phyloP scores from a whole-genome alignment of 2,797 vertebrate species.

The Liasis olivaceus region DNA sequence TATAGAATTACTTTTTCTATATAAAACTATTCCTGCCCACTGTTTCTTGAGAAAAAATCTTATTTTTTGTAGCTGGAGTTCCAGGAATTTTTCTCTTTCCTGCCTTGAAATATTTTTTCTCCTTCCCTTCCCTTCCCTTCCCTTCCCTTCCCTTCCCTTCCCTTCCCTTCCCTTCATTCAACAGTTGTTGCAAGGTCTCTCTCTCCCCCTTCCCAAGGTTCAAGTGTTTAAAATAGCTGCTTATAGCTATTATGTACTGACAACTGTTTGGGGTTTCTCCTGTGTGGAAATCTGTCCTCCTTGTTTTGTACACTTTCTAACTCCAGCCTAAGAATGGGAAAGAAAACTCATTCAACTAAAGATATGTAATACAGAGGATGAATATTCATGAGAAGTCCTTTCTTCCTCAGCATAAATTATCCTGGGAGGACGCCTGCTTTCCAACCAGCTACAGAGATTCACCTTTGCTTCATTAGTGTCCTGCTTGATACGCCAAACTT shows the following conservation, averaged over 20 bases:
- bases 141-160: not conserved
- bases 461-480: conserved; percentile 30
- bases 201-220: not conserved
- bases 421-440: not conserved
- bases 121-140: too few species aligned
- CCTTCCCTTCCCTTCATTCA: not conserved
- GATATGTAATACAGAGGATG: not conserved
- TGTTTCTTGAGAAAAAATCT: too few species aligned
- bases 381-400: not conserved
- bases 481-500: conserved; percentile 38
- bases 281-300: not conserved
- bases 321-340: too few species aligned
- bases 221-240: not conserved
- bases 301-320: not conserved
- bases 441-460: conserved; percentile 35
- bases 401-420: not conserved
- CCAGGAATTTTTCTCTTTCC: too few species aligned
- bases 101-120: too few species aligned
- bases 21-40: not conserved
- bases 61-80: too few species aligned
- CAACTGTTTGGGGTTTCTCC: not conserved
- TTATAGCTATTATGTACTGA: not conserved
- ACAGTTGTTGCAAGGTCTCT: not conserved
- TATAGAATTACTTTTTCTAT: not conserved
- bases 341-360: not conserved